Evolutionary conservation across 2,113 vertebrate genomes (phyloP), one percentile per base, ranked within the genome.

Genomic region (Caranx ignobilis): DNA sequence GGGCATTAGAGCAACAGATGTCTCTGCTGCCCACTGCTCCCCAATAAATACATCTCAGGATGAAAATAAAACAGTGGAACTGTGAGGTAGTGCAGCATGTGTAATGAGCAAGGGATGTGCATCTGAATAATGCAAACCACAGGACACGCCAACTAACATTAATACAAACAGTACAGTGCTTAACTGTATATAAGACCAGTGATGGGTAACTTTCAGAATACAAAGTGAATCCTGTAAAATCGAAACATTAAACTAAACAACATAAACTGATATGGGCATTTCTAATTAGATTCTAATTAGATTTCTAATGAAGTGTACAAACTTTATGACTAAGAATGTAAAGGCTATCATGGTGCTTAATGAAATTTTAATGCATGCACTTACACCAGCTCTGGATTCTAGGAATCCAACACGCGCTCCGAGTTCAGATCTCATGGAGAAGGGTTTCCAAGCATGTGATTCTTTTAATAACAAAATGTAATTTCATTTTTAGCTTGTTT

Each of bases 1-100:
- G 78, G 60, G 83, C 62, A 88, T 89, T 87, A 86, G 81, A 74
- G 85, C 81, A 93, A 90, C 94, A 95, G 90, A 93, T 95, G 94
- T 90, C 84, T 35, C 31, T 57, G 81, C 60, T 50, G 52, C 62
- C 66, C n/a, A 6, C 67, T 43, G 77, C 65, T 85, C 56, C 41
- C 76, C 32, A 79, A 87, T 69, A 77, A 79, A 86, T 61, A 79
- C 26, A 72, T 69, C 61, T 78, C 8, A 71, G 74, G 26, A 79
- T 79, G 65, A 84, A 69, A 75, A 77, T 66, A 56, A 82, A 78
- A 62, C 57, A 16, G 71, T 39, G 37, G 19, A 57, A 72, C 68
- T 77, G 61, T 21, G 34, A 71, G 55, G 68, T 21, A 15, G 21
- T 70, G 65, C 11, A 0, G 56, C 18, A 12, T 45, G 59, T 75